phyloP scores from a whole-genome alignment of 2,113 vertebrate genomes.

The Carassius carassius region DNA sequence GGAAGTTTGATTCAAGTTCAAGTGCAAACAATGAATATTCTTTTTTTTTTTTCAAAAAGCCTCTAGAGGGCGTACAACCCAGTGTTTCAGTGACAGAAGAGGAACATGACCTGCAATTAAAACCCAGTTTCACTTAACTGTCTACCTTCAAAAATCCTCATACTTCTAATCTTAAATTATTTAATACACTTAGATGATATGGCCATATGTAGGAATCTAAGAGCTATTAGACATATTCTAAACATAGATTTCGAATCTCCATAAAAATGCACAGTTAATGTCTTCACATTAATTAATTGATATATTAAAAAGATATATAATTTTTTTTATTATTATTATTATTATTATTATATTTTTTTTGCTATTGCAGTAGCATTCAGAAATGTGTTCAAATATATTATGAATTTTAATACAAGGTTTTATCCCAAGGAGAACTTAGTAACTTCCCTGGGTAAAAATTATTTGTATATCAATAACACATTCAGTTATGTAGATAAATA shows the following conservation, averaged over 20 bases:
- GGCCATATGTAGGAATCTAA: neutral
- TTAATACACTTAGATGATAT: neutral
- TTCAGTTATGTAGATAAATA: neutral
- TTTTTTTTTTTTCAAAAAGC: neutral
- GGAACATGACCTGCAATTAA: neutral
- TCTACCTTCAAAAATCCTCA: neutral
- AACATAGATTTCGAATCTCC: neutral
- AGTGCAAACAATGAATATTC: neutral
- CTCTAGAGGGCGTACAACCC: slow-evolving; percentile 16
- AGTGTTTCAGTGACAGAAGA: neutral
- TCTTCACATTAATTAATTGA: no score
- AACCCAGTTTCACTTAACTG: neutral
- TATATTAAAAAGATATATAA: no score
- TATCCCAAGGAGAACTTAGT: neutral
- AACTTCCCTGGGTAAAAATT: neutral
- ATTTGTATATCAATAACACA: neutral
- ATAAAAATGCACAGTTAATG: neutral
- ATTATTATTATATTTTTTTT: neutral
- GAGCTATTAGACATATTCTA: neutral
- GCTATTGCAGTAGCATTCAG: neutral
- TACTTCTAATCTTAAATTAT: neutral
- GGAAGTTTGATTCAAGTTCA: neutral
- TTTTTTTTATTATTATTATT: no score
- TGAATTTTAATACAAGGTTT: no score
- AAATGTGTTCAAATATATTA: no score